A percentile compares a stretch with the other conserved stretches of the same genome.
Conservation (phyloP, 2,113 vertebrate species). For the Orthonyx spaldingii region DNA sequence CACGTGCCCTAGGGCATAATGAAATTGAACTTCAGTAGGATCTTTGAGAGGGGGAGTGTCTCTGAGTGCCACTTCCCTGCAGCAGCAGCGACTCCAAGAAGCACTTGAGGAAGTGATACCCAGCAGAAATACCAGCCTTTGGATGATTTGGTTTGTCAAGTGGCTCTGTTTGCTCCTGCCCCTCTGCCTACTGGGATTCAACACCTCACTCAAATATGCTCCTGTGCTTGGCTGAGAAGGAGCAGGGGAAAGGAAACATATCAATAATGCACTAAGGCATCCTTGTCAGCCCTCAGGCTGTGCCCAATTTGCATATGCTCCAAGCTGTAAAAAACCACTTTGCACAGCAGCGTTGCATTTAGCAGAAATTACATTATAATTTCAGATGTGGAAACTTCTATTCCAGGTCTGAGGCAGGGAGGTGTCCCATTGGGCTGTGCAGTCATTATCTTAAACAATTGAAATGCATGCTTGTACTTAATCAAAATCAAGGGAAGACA, state of each 20-base stretch:
- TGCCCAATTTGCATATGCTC: slow-evolving; percentile 28
- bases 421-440: background rate
- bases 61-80: background rate
- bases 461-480: slow-evolving; percentile 7
- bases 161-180: background rate
- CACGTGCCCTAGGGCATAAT: background rate
- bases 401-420: background rate
- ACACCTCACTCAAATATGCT: fast-evolving
- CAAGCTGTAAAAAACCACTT: slow-evolving; percentile 20
- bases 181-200: background rate
- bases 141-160: background rate
- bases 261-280: background rate
- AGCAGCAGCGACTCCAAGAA: background rate
- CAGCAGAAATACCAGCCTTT: background rate
- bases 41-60: background rate
- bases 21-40: fast-evolving
- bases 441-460: slow-evolving; percentile 25
- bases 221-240: background rate
- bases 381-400: slow-evolving; percentile 44
- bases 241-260: background rate
- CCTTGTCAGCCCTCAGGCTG: background rate
- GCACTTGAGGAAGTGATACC: background rate
- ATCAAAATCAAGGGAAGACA: slow-evolving; percentile 19
- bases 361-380: slow-evolving; percentile 62
- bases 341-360: slow-evolving; percentile 22